Base-by-base conservation (phyloP, 2,888 invertebrate genomes). In the Lycia hirtaria region DNA sequence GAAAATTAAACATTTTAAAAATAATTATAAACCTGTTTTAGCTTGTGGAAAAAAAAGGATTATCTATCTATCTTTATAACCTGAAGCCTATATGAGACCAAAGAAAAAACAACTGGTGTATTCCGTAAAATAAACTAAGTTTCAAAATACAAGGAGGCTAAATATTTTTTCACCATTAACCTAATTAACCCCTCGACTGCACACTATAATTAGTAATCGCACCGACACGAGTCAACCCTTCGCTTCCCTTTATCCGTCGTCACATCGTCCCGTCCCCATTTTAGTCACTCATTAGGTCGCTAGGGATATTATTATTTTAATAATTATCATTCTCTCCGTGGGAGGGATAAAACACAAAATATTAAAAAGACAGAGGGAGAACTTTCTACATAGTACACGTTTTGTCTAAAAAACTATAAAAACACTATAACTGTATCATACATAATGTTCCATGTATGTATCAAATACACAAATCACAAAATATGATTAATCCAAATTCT, bases 211-310 rank as follows among this genome's bases (percentile, higher is more conserved):
- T 51, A 33, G 33, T 22, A 30, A 51, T 24, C 33, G 26, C 5
- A 38, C 50, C 17, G 22, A 35, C 33, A 38, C 17, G 49, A 49
- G 33, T 33, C 54, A 53, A 48, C 62, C 56, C 62, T 53, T 56
- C 50, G 38, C 38, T 40, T 52, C 33, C 63, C 56, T 50, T 59
- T 62, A 64, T 62, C 62, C 28, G 12, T 61, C 66, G 45, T 44
- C 58, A 33, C 61, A 57, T 61, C 52, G 53, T 50, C 56, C 26
- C 43, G 53, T 56, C 61, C 65, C 65, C 64, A 64, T 61, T 64
- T 62, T 64, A 40, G 61, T 65, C 61, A 59, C 56, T 58, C 61
- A 60, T 63, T 62, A 60, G 44, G 53, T 47, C 58, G 58, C 53
- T 37, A 14, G 33, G 48, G 57, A 38, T 56, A 56, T 56, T 56